Percentiles rank a stretch among this genome's conserved stretches.
These are phyloP conservation scores for Pocillopora meandrina DNA, from an alignment of 92 coral and sea anemone species.

Conservation along the genomic window DNA sequence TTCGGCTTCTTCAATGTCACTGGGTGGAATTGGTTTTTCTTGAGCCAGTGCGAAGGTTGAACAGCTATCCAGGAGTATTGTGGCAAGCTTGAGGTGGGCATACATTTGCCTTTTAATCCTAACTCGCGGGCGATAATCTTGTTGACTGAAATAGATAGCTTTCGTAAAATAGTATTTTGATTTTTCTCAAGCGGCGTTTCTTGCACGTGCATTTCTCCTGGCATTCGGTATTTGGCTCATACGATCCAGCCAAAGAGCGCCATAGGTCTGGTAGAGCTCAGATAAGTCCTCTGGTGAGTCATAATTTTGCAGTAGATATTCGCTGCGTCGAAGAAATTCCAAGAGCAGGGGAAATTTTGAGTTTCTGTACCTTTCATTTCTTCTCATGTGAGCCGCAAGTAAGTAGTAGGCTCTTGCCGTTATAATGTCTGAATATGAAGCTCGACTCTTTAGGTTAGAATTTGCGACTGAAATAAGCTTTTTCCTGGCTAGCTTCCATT, in stretches of 20 bases:
- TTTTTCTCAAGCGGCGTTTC: background rate
- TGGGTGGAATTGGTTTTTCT: constrained; percentile 3
- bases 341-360: too few relatives aligned
- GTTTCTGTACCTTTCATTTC: too few relatives aligned
- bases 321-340: background rate
- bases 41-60: constrained; percentile 16
- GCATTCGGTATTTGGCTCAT: constrained; percentile 4
- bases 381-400: too few relatives aligned
- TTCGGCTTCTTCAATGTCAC: constrained; percentile 36
- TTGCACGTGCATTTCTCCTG: background rate
- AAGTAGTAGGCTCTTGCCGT: too few relatives aligned
- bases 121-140: constrained; percentile 1
- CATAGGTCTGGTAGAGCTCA: constrained; percentile 23
- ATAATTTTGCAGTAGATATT: constrained; percentile 5
- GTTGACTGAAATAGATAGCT: background rate
- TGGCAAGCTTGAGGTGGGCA: constrained; percentile 13
- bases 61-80: constrained; percentile 31
- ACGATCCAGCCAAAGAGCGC: constrained; percentile 1
- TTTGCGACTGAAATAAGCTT: too few relatives aligned
- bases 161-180: background rate
- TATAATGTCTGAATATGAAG: too few relatives aligned
- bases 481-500: too few relatives aligned
- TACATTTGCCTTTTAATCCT: constrained; percentile 3
- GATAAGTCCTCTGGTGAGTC: background rate
- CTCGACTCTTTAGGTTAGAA: too few relatives aligned